Conservation (phyloP, 1,140 invertebrate species). For the Coelopa frigida region DNA sequence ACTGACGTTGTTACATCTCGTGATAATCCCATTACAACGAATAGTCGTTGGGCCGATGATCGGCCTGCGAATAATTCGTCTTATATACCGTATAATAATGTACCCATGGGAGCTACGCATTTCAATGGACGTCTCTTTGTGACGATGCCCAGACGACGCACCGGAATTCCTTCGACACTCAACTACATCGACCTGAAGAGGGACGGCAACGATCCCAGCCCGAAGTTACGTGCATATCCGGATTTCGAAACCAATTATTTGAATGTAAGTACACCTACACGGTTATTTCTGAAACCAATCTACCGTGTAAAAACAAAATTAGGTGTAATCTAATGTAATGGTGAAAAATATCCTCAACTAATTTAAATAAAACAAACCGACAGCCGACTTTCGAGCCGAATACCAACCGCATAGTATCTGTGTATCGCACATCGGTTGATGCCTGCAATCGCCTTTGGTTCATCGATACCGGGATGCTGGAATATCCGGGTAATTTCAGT, state of each 20-base stretch:
- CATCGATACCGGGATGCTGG: slow-evolving; percentile 58
- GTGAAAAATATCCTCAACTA: not conserved
- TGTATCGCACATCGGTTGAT: slow-evolving; percentile 61
- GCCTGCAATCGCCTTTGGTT: slow-evolving; percentile 64
- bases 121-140: slow-evolving; percentile 62
- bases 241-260: slow-evolving; percentile 51
- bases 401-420: slow-evolving; percentile 49
- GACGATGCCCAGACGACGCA: slow-evolving; percentile 59
- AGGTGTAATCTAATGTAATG: not conserved
- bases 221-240: slow-evolving; percentile 58
- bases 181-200: slow-evolving; percentile 55
- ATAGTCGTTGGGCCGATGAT: not conserved
- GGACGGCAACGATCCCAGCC: slow-evolving; percentile 44
- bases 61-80: slow-evolving; percentile 13
- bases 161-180: slow-evolving; percentile 61
- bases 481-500: slow-evolving; percentile 27
- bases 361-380: too few species aligned
- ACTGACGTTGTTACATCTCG: too few species aligned
- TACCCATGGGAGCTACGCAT: slow-evolving; percentile 62
- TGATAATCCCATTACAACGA: not conserved
- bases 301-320: too few species aligned
- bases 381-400: slow-evolving; percentile 4
- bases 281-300: too few species aligned
- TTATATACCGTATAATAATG: slow-evolving; percentile 54
- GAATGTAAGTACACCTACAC: slow-evolving; percentile 33